Base-by-base conservation (phyloP, 2,113 vertebrate species). In the Camelus dromedarius region DNA sequence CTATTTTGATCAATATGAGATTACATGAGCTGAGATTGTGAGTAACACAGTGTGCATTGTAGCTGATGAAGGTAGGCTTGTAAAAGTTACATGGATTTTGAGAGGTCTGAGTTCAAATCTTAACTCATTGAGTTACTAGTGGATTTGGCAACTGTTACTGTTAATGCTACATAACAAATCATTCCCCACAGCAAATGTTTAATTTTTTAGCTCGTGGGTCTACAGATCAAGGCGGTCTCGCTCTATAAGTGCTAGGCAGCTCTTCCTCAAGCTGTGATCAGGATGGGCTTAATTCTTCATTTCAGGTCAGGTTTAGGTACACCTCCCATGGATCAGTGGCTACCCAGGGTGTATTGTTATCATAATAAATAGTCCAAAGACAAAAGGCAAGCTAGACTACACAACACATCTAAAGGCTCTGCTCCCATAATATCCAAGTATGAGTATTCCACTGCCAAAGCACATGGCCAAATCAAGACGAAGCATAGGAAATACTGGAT, bases 1-100 rank as follows among this genome's bases (percentile, higher is more conserved):
- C 16, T 64, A 60, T 62, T 95, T 72, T 89, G 26, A 91, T 86
- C 30, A 82, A 82, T 52, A 85, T 85, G 56, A 90, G 91, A 91
- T 91, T 42, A 67, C 52, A 52, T 73, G 35, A 83, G 10, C 28
- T 90, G 28, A 66, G 18, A n/a, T 60, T 97, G 76, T 72, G 42
- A 95, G 70, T 73, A 95, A 54, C 14, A 77, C 8, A 54, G 12
- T 79, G 11, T 95, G 18, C 30, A 9, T 90, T 84, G 95, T 83
- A 16, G 38, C 46, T 75, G 62, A 38, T 60, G 42, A 73, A 85
- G 26, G 3, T 90, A 14, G 6, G 62, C 1, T 16, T 26, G 42
- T 95, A 54, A 30, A 75, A 85, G 89, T 12, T 38, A 66, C 8
- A 22, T 5, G 46, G 15, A 73, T 48, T n/a, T 70, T 60, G 67